Conservation (phyloP, 35 echinoderm and acorn worm species). For the Ophioderma brevispina region DNA sequence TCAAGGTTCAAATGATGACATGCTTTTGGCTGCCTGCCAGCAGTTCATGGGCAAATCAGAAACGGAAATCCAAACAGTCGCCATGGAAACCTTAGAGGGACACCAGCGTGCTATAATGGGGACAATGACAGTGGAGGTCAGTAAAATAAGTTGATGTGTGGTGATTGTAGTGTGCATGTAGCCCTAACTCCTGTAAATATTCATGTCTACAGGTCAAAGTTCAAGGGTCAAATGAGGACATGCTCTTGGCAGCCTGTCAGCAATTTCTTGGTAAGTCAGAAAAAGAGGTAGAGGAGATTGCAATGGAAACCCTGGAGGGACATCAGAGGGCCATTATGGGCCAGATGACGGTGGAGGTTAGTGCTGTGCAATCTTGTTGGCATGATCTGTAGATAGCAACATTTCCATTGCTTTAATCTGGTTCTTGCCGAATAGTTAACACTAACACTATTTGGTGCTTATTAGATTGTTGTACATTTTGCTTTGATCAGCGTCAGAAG, state of each 20-base stretch:
- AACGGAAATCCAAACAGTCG: constrained; percentile 52
- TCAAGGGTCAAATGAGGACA: constrained; percentile 79
- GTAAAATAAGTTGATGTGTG: background rate
- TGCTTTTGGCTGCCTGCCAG: constrained; percentile 74
- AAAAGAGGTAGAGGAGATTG: constrained; percentile 52
- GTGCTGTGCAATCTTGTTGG: background rate
- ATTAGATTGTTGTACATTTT: too few species aligned
- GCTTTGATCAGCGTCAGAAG: too few species aligned
- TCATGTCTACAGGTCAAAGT: constrained; percentile 68
- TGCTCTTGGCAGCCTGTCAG: constrained; percentile 73
- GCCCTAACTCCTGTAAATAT: background rate
- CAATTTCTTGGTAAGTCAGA: constrained; percentile 81
- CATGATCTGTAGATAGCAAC: too few species aligned
- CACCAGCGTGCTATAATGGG: constrained; percentile 63
- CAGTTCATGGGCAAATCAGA: constrained; percentile 81
- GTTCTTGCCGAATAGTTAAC: too few species aligned
- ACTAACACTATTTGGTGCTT: too few species aligned
- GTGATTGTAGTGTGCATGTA: background rate
- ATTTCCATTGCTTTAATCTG: too few species aligned
- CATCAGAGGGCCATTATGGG: constrained; percentile 92
- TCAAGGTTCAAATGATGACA: constrained; percentile 80
- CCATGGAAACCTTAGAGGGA: constrained; percentile 76
- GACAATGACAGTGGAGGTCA: constrained; percentile 82
- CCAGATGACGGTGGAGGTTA: constrained; percentile 82
- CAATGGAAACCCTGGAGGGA: constrained; percentile 83